Conservation (phyloP, 2,888 invertebrate species). For the Pseudococcus viburni region DNA sequence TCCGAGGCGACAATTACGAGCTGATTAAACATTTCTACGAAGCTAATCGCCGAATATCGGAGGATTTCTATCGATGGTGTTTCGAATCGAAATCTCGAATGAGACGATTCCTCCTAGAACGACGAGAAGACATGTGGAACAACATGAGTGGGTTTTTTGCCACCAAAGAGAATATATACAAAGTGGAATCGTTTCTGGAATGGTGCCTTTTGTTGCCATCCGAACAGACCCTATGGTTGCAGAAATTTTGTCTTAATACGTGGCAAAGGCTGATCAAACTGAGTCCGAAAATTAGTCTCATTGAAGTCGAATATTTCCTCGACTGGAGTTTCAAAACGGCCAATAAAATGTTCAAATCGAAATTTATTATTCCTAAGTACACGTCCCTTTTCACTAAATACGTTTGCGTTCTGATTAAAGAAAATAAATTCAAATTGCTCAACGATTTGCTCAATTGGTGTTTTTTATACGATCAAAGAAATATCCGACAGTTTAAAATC, state of each 20-base stretch:
- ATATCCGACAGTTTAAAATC: constrained; percentile 1
- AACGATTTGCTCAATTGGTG: constrained; percentile 6
- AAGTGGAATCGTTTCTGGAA: not conserved
- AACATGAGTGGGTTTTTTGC: not conserved
- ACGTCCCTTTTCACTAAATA: not conserved
- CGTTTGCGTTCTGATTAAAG: constrained; percentile 17
- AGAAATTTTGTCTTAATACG: not conserved
- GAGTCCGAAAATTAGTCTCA: not conserved
- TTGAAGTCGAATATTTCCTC: constrained; percentile 7
- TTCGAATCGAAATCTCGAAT: not conserved
- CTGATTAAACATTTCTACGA: constrained; percentile 29
- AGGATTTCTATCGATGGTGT: not conserved
- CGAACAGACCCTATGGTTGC: not conserved
- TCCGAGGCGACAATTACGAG: not conserved
- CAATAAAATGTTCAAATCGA: not conserved
- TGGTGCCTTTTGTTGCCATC: not conserved
- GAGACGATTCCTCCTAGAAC: not conserved
- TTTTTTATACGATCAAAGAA: not conserved
- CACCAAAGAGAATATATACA: not conserved
- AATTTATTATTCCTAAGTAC: not conserved
- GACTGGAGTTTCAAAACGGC: constrained; percentile 32
- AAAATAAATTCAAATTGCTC: not conserved
- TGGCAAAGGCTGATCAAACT: not conserved
- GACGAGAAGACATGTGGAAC: not conserved
- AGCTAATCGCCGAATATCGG: not conserved